Evolutionary conservation across 2,113 vertebrate genomes (phyloP).

Genomic region (Lagopus muta): DNA sequence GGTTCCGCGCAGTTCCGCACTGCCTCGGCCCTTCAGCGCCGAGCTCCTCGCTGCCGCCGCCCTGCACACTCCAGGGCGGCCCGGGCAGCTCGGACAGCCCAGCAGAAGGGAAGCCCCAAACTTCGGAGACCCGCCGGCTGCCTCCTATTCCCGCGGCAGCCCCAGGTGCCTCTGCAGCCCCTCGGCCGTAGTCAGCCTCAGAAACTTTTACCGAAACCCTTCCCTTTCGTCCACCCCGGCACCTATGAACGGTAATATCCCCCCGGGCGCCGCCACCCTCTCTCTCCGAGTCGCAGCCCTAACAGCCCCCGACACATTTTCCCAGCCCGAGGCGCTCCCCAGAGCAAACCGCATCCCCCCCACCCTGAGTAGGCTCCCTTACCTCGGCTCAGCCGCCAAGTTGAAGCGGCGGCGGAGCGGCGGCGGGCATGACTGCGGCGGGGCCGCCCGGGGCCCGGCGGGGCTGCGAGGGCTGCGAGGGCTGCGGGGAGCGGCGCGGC

Average conservation of each 20-base stretch:
- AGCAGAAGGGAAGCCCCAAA: neutral
- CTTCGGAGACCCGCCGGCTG: neutral
- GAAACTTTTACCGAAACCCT: constrained; percentile 46
- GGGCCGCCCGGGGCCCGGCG: neutral
- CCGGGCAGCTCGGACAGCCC: neutral
- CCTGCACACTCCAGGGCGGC: neutral
- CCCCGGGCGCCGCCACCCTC: neutral
- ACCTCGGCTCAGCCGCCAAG: constrained; percentile 62
- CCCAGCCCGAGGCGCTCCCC: no score
- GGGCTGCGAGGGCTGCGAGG: neutral
- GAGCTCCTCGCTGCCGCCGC: neutral
- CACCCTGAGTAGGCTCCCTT: neutral
- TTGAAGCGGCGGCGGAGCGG: neutral
- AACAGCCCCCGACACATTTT: neutral
- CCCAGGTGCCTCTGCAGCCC: neutral
- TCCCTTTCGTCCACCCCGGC: neutral
- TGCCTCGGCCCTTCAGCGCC: neutral
- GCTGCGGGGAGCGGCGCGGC: neutral
- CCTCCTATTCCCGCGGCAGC: neutral
- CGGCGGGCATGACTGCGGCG: constrained; percentile 11
- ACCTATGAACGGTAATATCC: neutral
- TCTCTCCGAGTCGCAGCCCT: neutral
- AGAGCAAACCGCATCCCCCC: no score
- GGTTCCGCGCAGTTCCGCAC: neutral
- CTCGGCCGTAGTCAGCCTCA: neutral